A percentile compares a stretch with the other conserved stretches of the same genome.
Conservation (phyloP, 2,113 vertebrate species). For the Tachuris rubrigastra region DNA sequence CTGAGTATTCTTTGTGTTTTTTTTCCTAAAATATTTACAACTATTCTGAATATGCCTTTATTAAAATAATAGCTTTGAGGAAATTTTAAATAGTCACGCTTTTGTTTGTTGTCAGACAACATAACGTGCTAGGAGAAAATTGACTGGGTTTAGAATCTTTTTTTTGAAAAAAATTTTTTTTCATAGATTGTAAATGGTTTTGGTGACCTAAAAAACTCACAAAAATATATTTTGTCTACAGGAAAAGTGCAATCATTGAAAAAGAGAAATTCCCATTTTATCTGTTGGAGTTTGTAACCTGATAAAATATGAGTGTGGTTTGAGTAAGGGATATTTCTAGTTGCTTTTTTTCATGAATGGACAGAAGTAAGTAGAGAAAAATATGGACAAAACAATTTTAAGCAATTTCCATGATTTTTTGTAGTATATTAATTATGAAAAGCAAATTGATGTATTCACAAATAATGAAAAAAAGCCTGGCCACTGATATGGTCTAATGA, state of each 20-base stretch:
- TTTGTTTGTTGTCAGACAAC: neutral
- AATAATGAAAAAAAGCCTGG: neutral
- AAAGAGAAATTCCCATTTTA: neutral
- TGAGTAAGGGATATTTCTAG: neutral
- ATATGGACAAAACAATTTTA: neutral
- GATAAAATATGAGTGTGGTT: neutral
- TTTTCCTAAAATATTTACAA: neutral
- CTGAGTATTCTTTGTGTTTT: neutral
- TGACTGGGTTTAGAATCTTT: neutral
- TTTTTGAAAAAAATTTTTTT: neutral
- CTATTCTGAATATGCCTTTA: neutral
- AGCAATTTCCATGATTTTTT: neutral
- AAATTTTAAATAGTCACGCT: neutral
- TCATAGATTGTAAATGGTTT: neutral
- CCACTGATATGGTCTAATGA: neutral
- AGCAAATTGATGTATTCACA: neutral
- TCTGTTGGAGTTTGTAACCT: neutral
- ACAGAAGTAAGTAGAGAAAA: neutral
- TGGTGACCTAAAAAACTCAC: fast-evolving
- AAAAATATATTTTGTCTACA: neutral
- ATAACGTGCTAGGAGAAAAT: neutral
- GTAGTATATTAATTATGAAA: neutral
- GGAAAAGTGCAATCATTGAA: neutral
- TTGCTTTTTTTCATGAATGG: neutral
- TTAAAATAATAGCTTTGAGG: neutral